Evolutionary conservation across 1,140 invertebrate genomes (phyloP), one percentile per base, ranked within the genome.

Genomic region (Drosophila oshimai): DNA sequence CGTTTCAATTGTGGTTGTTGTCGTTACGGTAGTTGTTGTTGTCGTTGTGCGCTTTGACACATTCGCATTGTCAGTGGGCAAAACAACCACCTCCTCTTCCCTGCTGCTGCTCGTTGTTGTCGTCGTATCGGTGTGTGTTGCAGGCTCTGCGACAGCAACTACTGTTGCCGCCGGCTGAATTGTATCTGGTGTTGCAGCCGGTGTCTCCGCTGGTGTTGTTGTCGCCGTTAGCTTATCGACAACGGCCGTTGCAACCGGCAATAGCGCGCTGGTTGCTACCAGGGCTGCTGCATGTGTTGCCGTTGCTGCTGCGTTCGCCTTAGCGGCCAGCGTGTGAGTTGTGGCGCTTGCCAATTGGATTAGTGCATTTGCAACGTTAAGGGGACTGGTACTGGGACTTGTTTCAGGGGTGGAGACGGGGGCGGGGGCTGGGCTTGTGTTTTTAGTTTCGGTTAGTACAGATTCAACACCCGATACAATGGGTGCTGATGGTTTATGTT

Each of bases 281-380:
- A 76, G 36, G 45, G 80, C 76, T 78, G 79, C 83, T 61, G 86
- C 46, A 50, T 79, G 70, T 50, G 80, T 75, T 51, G 84, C 86
- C 73, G 67, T 39, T 61, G 87, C 64, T 64, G 87, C 71, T 54
- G 88, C 77, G 75, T 73, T 83, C 24, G 89, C 84, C 47, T 74
- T 81, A 47, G 70, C 74, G 42, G 75, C 55, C 68, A 89, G 69
- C 45, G 76, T 89, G 55, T 84, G 73, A 83, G 89, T 89, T 87
- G 89, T 89, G 84, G 84, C 84, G 77, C 84, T 79, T 61, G 89
- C 89, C 84, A 90, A 89, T 79, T 90, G 89, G 62, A 89, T 90
- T 90, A 90, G 89, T 86, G 81, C 81, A 50, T 84, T 89, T 83
- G 77, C 80, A 69, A 89, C 64, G 75, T 86, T 89, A 50, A 68